Conservation (phyloP, 2,113 vertebrate genomes). For the Callorhinus ursinus region DNA sequence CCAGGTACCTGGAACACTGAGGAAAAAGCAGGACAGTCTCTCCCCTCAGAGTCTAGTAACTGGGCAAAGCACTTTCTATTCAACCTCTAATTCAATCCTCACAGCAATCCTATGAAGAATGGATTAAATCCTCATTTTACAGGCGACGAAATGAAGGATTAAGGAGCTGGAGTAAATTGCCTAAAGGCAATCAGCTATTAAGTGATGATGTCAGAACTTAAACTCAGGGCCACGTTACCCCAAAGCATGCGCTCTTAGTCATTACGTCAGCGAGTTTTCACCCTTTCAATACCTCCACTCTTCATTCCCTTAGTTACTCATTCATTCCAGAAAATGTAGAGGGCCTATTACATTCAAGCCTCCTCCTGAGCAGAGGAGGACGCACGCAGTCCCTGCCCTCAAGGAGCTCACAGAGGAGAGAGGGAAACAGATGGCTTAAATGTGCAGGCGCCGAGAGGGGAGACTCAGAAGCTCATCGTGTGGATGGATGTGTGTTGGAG, state of each 20-base stretch:
- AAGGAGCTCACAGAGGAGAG: background rate
- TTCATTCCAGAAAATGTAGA: background rate
- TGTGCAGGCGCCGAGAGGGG: background rate
- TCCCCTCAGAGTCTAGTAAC: background rate
- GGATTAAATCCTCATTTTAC: conserved; percentile 5
- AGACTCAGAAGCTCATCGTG: background rate
- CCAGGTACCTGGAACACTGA: background rate
- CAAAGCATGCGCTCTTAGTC: background rate
- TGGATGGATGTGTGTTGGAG: background rate
- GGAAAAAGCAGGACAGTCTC: background rate
- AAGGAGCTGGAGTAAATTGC: background rate
- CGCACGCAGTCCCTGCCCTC: background rate
- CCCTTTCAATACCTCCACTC: background rate
- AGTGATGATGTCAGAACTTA: background rate
- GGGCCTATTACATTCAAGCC: background rate
- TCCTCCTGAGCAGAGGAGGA: background rate
- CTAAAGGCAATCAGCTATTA: background rate
- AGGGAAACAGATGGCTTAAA: background rate
- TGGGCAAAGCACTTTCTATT: background rate
- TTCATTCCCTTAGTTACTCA: background rate
- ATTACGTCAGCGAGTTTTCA: background rate
- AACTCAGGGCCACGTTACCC: background rate
- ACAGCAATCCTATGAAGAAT: background rate
- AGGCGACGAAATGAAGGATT: background rate
- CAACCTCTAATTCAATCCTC: background rate